phyloP scores from a whole-genome alignment of 2,113 vertebrate species.

The Gadus macrocephalus region DNA sequence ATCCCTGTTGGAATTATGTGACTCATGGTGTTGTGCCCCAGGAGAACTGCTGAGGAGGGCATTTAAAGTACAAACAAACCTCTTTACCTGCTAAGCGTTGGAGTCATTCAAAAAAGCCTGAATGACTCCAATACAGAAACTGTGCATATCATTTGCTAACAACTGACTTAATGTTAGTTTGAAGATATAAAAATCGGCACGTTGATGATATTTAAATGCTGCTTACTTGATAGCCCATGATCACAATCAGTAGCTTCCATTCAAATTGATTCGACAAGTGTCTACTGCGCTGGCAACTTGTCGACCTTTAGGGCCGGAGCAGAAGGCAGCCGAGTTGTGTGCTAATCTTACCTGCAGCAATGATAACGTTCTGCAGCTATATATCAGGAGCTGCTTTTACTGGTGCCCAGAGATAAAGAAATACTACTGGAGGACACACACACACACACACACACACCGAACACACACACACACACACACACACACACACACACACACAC shows the following conservation, averaged over 20 bases:
- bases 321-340: constrained; percentile 8
- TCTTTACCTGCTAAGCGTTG: neutral
- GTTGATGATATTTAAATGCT: constrained; percentile 12
- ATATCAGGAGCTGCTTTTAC: constrained; percentile 44
- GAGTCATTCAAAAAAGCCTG: too few relatives aligned
- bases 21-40: too few relatives aligned
- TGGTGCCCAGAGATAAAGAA: constrained; percentile 60
- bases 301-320: constrained; percentile 8
- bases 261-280: constrained; percentile 52
- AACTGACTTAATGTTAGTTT: too few relatives aligned
- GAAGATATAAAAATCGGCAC: too few relatives aligned
- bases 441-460: constrained; percentile 23
- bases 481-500: constrained; percentile 30
- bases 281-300: constrained; percentile 52
- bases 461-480: constrained; percentile 26
- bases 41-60: neutral
- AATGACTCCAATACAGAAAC: too few relatives aligned
- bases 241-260: constrained; percentile 35
- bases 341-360: constrained; percentile 43
- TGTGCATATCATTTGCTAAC: neutral
- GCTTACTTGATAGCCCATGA: constrained; percentile 31
- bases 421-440: constrained; percentile 51
- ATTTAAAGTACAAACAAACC: neutral
- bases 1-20: too few relatives aligned
- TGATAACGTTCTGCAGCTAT: constrained; percentile 29